phyloP scores from a whole-genome alignment of 2,113 vertebrate genomes.

The Hystrix cristata region DNA sequence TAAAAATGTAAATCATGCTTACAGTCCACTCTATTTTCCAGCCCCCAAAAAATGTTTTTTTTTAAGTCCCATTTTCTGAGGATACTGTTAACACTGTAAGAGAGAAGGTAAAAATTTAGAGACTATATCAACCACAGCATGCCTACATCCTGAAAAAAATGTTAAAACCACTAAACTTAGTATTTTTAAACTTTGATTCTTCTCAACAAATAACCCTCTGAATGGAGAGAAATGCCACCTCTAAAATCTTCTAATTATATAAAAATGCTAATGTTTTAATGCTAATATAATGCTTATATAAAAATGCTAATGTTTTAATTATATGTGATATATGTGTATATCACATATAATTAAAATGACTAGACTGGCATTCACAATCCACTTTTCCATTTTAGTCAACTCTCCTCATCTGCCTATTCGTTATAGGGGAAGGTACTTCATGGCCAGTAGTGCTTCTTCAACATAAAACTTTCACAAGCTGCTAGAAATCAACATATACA shows the following conservation, averaged over 20 bases:
- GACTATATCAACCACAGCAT: not conserved
- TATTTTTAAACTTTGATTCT: not conserved
- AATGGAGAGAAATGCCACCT: not conserved
- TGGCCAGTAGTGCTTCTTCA: not conserved
- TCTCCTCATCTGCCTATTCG: not conserved
- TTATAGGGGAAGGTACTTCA: not conserved
- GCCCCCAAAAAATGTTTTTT: not conserved
- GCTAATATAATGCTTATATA: too few species aligned
- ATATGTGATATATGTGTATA: too few species aligned
- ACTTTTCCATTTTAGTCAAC: not conserved
- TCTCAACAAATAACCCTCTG: not conserved
- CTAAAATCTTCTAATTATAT: not conserved
- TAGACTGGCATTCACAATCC: not conserved
- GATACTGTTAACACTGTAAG: not conserved
- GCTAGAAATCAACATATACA: too few species aligned
- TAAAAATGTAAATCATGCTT: not conserved
- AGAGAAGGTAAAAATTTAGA: not conserved
- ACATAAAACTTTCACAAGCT: not conserved
- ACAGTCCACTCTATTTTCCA: not conserved
- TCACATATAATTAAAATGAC: not conserved
- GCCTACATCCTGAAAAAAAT: not conserved
- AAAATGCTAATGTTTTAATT: not conserved
- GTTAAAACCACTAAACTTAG: not conserved
- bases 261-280: not conserved
- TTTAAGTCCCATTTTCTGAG: not conserved